phyloP scores from a whole-genome alignment of 1,140 invertebrate species.

The Bilobella aurantiaca region DNA sequence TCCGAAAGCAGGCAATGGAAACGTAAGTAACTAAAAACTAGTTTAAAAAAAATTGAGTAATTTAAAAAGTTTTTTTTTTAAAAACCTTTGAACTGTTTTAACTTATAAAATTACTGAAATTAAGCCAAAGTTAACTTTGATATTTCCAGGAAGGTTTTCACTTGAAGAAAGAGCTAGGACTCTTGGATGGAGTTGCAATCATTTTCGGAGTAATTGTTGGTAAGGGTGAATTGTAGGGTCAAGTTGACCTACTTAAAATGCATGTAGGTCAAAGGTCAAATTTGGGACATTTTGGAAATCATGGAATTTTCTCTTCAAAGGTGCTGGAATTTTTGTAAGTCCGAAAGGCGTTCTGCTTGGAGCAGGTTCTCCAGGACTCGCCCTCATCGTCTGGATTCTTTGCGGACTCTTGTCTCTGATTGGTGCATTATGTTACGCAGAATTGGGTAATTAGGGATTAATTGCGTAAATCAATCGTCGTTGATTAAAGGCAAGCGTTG shows the following conservation, averaged over 20 bases:
- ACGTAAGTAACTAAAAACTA: too few relatives aligned
- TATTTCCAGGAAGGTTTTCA: constrained; percentile 10
- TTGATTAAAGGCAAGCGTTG: background rate
- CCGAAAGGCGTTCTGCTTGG: constrained; percentile 84
- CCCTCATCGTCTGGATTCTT: constrained; percentile 75
- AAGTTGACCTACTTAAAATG: too few relatives aligned
- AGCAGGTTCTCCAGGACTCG: constrained; percentile 74
- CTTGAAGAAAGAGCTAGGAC: constrained; percentile 67
- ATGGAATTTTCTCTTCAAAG: background rate
- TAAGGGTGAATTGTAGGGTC: too few relatives aligned
- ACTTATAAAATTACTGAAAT: background rate
- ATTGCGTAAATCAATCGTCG: background rate
- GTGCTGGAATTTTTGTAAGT: constrained; percentile 72
- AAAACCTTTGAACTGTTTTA: too few relatives aligned
- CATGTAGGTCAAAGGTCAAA: background rate
- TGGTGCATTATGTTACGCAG: constrained; percentile 81
- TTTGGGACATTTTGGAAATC: background rate
- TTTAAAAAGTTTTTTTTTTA: too few relatives aligned
- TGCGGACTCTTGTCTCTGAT: constrained; percentile 78
- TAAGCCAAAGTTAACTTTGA: background rate
- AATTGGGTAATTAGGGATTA: constrained; percentile 68
- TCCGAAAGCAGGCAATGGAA: too few relatives aligned
- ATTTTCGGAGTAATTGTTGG: constrained; percentile 83
- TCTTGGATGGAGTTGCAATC: constrained; percentile 74
- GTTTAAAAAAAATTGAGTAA: too few relatives aligned